Percentiles rank a stretch among this genome's conserved stretches.
Conservation (phyloP, 2,113 vertebrate species). For the Tor tambroides region DNA sequence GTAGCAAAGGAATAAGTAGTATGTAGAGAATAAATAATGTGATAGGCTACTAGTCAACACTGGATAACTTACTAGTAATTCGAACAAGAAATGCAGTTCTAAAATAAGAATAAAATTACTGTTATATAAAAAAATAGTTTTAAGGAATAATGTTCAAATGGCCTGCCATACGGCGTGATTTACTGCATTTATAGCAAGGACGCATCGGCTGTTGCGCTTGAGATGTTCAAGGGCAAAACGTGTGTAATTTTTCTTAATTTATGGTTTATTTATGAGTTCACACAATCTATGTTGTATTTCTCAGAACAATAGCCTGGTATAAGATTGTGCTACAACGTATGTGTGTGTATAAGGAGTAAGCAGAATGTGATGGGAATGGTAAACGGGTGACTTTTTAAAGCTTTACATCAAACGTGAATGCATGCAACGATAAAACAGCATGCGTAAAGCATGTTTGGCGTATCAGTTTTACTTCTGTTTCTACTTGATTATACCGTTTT, state of each 20-base stretch:
- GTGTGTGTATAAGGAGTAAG: not conserved
- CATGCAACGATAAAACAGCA: not conserved
- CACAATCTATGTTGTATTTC: not conserved
- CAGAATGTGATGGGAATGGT: not conserved
- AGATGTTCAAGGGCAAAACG: constrained; percentile 52
- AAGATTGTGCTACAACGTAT: not conserved
- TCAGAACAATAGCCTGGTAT: not conserved
- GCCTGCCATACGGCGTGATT: constrained; percentile 29
- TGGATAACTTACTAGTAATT: not conserved
- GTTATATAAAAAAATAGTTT: not conserved
- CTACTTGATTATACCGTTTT: not conserved
- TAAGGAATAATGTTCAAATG: not conserved
- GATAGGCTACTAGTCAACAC: not conserved
- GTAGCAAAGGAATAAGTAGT: not conserved
- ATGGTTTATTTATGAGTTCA: constrained; percentile 19
- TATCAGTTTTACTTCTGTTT: not conserved
- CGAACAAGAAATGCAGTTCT: not conserved
- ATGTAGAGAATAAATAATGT: not conserved
- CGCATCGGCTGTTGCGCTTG: constrained; percentile 39
- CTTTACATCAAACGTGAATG: not conserved
- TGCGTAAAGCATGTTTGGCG: not conserved
- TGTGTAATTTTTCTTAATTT: constrained; percentile 1
- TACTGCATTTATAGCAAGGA: constrained; percentile 49
- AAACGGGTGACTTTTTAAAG: constrained; percentile 5
- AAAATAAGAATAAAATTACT: not conserved